Base-by-base conservation (phyloP, 2,888 invertebrate species). In the Rhingia rostrata region DNA sequence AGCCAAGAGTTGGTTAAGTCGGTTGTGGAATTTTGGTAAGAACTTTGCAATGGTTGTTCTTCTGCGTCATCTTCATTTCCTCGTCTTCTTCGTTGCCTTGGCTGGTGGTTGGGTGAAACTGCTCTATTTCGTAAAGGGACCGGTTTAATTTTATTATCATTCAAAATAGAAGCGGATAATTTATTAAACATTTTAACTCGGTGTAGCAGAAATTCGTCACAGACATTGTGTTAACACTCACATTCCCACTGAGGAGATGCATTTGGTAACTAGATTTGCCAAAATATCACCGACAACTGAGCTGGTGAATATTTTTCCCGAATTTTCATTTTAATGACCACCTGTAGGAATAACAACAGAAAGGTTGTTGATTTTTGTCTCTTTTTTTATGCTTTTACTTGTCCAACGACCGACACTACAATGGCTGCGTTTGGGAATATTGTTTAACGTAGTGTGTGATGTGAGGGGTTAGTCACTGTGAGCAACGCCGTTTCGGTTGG, bases 1-100 rank as follows among this genome's bases (percentile, higher is more conserved):
- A 91, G 90, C 91, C 91, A 91, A 82, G 89, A 90, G 6, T 89
- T 72, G 22, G 74, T 47, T 64, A 79, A 53, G 49, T 79, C 79
- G 74, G 37, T 43, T 12, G 79, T 41, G 53, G 64, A 47, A 66
- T 39, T 78, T 72, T 39, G 54, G 64, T 74, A 67, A 79, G 79
- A 84, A 69, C 58, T 64, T 37, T 60, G 77, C 43, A 64, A 69
- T 69, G 69, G 56, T 56, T 72, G 53, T 73, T 49, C 49, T 73
- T 45, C 43, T 49, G 45, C 58, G 61, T 66, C 67, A 75, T 75
- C 61, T 78, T 86, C 47, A 73, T 74, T 64, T 77, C 81, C 39
- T 67, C 56, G 58, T 67, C 69, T 84, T 67, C 61, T 22, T 22
- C 22, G 22, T 22, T 22, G 22, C 2, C 22, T 22, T 22, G 22